Evolutionary conservation across 2,797 vertebrate genomes (phyloP), one percentile per base, ranked within the genome.

Genomic region (Hoplostethus mediterraneus): DNA sequence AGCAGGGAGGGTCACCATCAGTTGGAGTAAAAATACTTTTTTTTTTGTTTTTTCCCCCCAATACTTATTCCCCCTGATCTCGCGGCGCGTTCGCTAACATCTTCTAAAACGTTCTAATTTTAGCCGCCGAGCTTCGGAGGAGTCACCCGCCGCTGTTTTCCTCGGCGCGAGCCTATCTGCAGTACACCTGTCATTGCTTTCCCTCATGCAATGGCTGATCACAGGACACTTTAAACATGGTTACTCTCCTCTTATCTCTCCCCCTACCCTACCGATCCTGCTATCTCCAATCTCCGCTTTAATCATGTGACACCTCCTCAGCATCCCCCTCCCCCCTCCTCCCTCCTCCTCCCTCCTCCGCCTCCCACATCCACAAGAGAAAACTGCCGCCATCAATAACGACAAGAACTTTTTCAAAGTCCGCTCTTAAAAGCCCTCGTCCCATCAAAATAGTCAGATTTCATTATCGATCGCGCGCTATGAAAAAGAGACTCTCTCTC

Each of bases 221-320:
- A 95, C 90, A 95, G 92, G 85, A 84, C 90, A 87, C 92, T 94
- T 94, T 94, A 95, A 93, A 94, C 90, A 88, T 74, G 83, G 79
- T 90, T 92, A 88, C 92, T 88, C 86, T 88, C 71, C 87, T 92
- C 87, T 94, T 92, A 94, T 94, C 92, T 94, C 82, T 77, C 59
- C 79, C 90, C 86, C 80, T 90, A 90, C 87, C 81, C 84, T 78
- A 81, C 87, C 83, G 58, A 90, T 92, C 87, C 84, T 38, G 42
- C 90, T 87, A 91, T 90, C 92, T 92, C 91, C 90, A 79, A 90
- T 90, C 79, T 67, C 70, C 36, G 80, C 93, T 94, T 94, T 94
- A 94, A 94, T 95, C 93, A 92, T 91, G 84, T 87, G 89, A 89
- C 93, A 89, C 89, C 78, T 92, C 83, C 82, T 62, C 84, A 82